Conservation (phyloP, 2,797 vertebrate species). For the Enoplosus armatus region DNA sequence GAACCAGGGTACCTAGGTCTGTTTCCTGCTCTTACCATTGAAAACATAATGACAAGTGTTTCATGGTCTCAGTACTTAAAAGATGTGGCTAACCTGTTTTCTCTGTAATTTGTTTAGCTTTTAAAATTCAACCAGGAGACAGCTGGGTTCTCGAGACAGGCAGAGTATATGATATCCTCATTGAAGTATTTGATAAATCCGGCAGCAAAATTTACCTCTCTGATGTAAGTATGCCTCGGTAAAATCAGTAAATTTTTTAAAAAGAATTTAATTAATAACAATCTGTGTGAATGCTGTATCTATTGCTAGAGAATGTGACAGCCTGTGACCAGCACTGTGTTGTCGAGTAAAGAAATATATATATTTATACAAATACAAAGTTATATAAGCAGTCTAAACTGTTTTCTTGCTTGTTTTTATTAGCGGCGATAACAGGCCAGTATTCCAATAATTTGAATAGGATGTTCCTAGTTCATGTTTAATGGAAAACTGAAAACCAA, state of each 20-base stretch:
- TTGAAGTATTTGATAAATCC: conserved; percentile 95
- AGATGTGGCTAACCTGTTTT: conserved; percentile 1
- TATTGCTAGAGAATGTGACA: too few species aligned
- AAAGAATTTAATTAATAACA: too few species aligned
- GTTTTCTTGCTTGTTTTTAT: conserved; percentile 1
- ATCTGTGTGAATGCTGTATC: too few species aligned
- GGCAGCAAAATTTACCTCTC: conserved; percentile 93
- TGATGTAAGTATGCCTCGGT: conserved; percentile 88
- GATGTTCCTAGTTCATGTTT: conserved; percentile 1
- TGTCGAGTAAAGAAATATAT: not conserved
- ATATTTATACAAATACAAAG: too few species aligned
- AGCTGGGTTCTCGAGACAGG: conserved; percentile 94
- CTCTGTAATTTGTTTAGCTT: conserved; percentile 82
- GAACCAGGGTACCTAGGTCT: conserved; percentile 94
- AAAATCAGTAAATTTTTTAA: not conserved
- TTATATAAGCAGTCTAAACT: not conserved
- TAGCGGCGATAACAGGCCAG: not conserved
- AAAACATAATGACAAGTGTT: not conserved
- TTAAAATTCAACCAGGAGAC: conserved; percentile 92
- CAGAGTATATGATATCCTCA: conserved; percentile 88
- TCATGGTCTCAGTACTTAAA: not conserved
- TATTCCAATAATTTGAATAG: not conserved
- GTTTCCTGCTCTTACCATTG: conserved; percentile 59
- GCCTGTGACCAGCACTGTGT: not conserved
- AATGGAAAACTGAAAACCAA: not conserved